A percentile compares a stretch with the other conserved stretches of the same genome.
phyloP scores from a whole-genome alignment of 2,888 invertebrate genomes.

The Ectobius pallidus region DNA sequence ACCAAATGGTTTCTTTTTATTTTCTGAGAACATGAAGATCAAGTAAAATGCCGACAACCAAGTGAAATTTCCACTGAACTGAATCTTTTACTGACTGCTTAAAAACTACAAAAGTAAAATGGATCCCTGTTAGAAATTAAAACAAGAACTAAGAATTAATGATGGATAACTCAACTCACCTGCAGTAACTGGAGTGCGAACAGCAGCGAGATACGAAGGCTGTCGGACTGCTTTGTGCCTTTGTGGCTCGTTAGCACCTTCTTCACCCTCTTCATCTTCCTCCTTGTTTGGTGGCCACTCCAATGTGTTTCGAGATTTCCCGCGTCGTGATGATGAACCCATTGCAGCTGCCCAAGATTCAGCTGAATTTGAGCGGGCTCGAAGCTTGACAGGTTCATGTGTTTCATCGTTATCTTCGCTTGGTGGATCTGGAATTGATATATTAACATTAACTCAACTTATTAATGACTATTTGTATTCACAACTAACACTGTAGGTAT shows the following conservation, averaged over 20 bases:
- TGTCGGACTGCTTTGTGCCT: slow-evolving; percentile 56
- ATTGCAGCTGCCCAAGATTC: slow-evolving; percentile 59
- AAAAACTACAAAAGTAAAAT: too few species aligned
- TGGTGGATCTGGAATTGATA: slow-evolving; percentile 26
- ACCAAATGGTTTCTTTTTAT: too few species aligned
- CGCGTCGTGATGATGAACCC: slow-evolving; percentile 39
- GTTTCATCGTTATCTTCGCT: slow-evolving; percentile 48
- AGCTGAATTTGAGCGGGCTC: slow-evolving; percentile 62
- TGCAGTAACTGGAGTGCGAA: slow-evolving; percentile 52
- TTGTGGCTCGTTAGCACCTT: slow-evolving; percentile 46
- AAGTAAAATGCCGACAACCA: too few species aligned
- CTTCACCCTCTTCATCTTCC: neutral
- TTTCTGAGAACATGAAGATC: too few species aligned
- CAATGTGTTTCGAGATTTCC: neutral
- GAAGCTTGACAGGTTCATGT: slow-evolving; percentile 54
- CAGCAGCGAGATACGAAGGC: slow-evolving; percentile 58
- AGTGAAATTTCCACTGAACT: too few species aligned
- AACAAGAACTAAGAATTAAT: too few species aligned
- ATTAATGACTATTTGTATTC: too few species aligned
- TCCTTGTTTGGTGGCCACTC: slow-evolving; percentile 13
- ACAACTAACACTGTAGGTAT: too few species aligned
- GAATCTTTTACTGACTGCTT: too few species aligned
- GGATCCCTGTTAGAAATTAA: too few species aligned
- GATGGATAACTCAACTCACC: slow-evolving; percentile 26
- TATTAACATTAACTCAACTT: too few species aligned